Evolutionary conservation across 2,113 vertebrate species (phyloP), one percentile per base, ranked within the genome.

Genomic region (Alces alces): DNA sequence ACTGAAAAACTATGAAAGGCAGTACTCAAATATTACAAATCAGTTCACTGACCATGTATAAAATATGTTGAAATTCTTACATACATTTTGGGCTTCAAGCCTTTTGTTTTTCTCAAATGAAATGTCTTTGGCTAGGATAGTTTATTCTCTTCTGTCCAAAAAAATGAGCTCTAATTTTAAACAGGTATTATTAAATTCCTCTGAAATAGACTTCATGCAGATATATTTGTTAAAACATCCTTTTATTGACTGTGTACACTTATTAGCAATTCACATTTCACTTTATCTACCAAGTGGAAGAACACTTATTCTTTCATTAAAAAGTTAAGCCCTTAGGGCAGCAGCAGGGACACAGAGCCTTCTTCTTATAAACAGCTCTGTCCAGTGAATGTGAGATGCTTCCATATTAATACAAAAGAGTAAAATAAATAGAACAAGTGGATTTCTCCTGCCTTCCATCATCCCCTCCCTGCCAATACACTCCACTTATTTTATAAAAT

Each of bases 231-330:
- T 95, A 60, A 89, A 91, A 93, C 50, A 95, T 52, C 12, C 79
- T 27, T 94, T 96, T 97, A 96, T 86, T 97, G 88, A 97, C 96
- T 89, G 57, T 95, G 92, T 80, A 86, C 82, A 82, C 33, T 0
- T 95, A 90, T 83, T 96, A 96, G 96, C 88, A 61, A 94, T 86
- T 94, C 86, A 95, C 45, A 93, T 78, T 96, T 98, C 23, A 93
- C 39, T 98, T 96, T 28, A 97, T 95, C 84, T 98, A 93, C 36
- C 95, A 82, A 96, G 28, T 0, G 6, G 55, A 97, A 89, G 54
- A 97, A 27, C 82, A 55, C 95, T 98, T 98, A 97, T 97, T 98
- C 79, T 73, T 55, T 79, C 86, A 97, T 57, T 96, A 91, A 93
- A 95, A 98, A 94, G 64, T 8, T 85, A 97, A 95, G 83, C 92